Conservation (phyloP, 2,888 invertebrate species). For the Erannis defoliaria region DNA sequence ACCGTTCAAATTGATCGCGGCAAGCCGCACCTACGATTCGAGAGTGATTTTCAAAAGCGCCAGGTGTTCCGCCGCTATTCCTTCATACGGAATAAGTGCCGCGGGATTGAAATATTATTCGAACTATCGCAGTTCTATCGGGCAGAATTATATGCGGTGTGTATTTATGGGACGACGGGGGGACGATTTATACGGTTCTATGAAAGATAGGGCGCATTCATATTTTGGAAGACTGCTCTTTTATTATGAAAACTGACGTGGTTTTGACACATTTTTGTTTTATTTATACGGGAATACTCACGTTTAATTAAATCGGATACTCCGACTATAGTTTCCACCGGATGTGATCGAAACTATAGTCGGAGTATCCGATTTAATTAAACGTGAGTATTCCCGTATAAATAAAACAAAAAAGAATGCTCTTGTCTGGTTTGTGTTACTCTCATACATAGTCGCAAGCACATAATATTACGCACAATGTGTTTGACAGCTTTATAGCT, state of each 20-base stretch:
- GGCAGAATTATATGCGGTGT: constrained; percentile 54
- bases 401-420: no score
- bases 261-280: no score
- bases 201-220: constrained; percentile 18
- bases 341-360: no score
- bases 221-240: background rate
- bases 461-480: no score
- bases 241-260: background rate
- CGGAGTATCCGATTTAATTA: no score
- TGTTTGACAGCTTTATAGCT: no score
- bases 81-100: constrained; percentile 58
- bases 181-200: constrained; percentile 15
- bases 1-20: constrained; percentile 52
- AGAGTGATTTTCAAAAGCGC: constrained; percentile 56
- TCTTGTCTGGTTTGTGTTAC: no score
- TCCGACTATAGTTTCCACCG: no score
- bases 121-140: constrained; percentile 60
- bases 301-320: no score
- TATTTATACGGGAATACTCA: no score
- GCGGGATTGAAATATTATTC: constrained; percentile 69
- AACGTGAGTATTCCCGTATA: no score
- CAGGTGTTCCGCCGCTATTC: constrained; percentile 54
- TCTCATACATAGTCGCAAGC: no score
- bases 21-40: constrained; percentile 49
- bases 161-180: constrained; percentile 29